Evolutionary conservation across 2,888 invertebrate species (phyloP).

Genomic region (Orthosia gracilis): DNA sequence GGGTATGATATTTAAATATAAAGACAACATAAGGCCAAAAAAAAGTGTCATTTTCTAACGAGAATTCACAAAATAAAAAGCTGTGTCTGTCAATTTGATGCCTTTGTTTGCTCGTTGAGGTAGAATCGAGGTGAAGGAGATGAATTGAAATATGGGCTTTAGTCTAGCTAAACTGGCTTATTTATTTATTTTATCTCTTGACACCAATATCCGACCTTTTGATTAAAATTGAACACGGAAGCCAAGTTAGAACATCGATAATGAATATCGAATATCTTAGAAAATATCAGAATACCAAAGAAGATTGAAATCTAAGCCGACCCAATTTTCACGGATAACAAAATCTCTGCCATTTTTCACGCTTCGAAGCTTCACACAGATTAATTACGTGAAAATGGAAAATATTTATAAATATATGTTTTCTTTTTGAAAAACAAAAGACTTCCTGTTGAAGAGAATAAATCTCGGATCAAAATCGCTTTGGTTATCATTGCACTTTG

Average conservation of each 20-base stretch:
- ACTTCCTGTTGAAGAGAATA: conserved; percentile 36
- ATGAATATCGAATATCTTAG: conserved; percentile 20
- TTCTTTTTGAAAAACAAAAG: conserved; percentile 24
- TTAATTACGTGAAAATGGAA: conserved; percentile 46
- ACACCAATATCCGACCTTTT: background rate
- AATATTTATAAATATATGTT: conserved; percentile 29
- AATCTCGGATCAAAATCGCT: conserved; percentile 36
- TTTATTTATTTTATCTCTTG: no score
- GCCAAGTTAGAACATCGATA: background rate
- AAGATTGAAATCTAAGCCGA: conserved; percentile 34
- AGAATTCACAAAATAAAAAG: no score
- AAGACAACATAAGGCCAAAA: no score
- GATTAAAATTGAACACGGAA: background rate
- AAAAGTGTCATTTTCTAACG: no score
- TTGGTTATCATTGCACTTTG: conserved; percentile 37
- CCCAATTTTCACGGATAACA: background rate
- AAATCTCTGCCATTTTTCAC: background rate
- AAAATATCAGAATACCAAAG: conserved; percentile 26
- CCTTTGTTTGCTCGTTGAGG: no score
- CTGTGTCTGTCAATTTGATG: no score
- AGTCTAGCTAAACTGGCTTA: no score
- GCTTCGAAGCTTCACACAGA: conserved; percentile 22
- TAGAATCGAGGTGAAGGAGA: no score
- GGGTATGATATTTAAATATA: no score
- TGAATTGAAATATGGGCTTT: no score